These are phyloP conservation scores for Buathra laborator DNA, from an alignment of 2,888 invertebrate genomes.

Conservation along the genomic window DNA sequence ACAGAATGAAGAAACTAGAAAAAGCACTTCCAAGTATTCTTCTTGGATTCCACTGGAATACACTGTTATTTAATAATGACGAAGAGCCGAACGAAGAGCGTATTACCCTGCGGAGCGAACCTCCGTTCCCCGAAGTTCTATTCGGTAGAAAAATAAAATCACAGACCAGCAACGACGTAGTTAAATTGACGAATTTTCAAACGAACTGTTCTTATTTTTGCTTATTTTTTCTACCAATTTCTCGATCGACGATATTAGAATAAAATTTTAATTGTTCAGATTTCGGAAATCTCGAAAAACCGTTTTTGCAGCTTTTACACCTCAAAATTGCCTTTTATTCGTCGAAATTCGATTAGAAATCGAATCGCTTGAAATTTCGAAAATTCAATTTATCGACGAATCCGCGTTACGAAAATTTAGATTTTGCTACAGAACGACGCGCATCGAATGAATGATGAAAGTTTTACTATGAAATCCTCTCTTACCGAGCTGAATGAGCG, in stretches of 20 bases:
- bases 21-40: conserved; percentile 21
- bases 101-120: not conserved
- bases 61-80: not conserved
- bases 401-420: too few species aligned
- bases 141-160: not conserved
- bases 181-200: not conserved
- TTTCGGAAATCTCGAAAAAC: too few species aligned
- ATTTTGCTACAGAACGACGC: not conserved
- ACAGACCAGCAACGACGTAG: not conserved
- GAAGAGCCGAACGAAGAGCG: not conserved
- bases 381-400: too few species aligned
- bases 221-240: too few species aligned
- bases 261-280: too few species aligned
- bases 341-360: too few species aligned
- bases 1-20: conserved; percentile 1
- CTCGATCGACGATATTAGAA: too few species aligned
- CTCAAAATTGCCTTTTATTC: too few species aligned
- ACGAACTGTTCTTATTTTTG: too few species aligned
- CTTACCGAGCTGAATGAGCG: not conserved
- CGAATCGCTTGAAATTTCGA: too few species aligned
- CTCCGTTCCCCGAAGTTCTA: not conserved
- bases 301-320: too few species aligned
- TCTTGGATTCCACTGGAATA: not conserved
- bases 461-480: not conserved
- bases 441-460: not conserved